Evolutionary conservation across 2,113 vertebrate genomes (phyloP).

Genomic region (Nesoenas mayeri): DNA sequence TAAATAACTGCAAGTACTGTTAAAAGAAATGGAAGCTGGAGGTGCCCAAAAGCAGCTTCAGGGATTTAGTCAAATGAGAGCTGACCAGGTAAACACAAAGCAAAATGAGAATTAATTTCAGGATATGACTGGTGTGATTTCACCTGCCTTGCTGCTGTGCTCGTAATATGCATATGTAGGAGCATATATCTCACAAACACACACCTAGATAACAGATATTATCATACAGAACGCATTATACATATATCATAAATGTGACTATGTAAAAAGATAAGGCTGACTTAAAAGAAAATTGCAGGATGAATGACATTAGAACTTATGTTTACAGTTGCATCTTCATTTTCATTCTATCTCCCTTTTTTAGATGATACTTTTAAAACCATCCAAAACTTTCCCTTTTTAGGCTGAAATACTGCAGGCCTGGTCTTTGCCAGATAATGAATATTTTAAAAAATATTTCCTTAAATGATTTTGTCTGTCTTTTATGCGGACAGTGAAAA

Average conservation of each 20-base stretch:
- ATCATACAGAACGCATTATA: not conserved
- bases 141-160: not conserved
- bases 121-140: not conserved
- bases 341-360: constrained; percentile 10
- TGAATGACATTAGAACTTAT: not conserved
- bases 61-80: not conserved
- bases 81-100: not conserved
- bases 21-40: not conserved
- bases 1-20: not conserved
- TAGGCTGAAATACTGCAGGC: constrained; percentile 48
- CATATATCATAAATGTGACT: not conserved
- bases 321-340: not conserved
- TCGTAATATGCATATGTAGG: not conserved
- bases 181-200: not conserved
- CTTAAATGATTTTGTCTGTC: constrained; percentile 35
- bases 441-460: constrained; percentile 66
- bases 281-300: not conserved
- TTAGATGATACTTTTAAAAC: constrained; percentile 25
- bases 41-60: not conserved
- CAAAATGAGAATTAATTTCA: not conserved
- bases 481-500: constrained; percentile 19
- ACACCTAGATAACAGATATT: not conserved
- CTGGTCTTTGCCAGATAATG: constrained; percentile 50
- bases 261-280: not conserved
- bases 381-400: constrained; percentile 51